Evolutionary conservation across 2,113 vertebrate species (phyloP).

Genomic region (Speoplatyrhinus poulsoni): DNA sequence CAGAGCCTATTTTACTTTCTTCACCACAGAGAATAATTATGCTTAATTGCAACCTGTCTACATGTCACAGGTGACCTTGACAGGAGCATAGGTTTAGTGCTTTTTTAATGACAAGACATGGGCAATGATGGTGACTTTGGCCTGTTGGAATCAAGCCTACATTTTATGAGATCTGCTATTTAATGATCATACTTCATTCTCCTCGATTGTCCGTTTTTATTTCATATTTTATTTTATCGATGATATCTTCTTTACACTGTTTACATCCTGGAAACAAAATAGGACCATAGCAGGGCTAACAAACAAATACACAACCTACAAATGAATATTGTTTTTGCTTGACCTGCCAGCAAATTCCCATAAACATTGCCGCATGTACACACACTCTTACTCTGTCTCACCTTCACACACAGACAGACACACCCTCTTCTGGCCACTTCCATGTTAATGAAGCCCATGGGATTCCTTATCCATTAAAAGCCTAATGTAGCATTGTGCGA

Average conservation of each 20-base stretch:
- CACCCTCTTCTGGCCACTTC: slow-evolving; percentile 57
- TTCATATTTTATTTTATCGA: neutral
- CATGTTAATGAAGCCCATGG: slow-evolving; percentile 69
- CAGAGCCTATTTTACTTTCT: too few relatives aligned
- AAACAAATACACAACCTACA: slow-evolving; percentile 23
- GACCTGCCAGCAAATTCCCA: slow-evolving; percentile 56
- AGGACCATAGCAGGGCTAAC: slow-evolving; percentile 6
- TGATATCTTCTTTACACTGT: neutral
- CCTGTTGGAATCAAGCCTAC: too few relatives aligned
- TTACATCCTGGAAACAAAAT: neutral
- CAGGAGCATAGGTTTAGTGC: too few relatives aligned
- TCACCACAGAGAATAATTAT: too few relatives aligned
- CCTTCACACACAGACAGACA: slow-evolving; percentile 32
- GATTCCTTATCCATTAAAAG: slow-evolving; percentile 66
- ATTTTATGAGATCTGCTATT: too few relatives aligned
- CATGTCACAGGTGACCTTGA: too few relatives aligned
- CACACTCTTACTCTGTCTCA: slow-evolving; percentile 1
- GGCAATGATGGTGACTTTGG: too few relatives aligned
- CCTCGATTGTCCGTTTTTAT: neutral
- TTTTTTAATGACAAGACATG: too few relatives aligned
- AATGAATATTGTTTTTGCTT: slow-evolving; percentile 6
- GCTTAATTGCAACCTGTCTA: too few relatives aligned
- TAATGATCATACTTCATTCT: slow-evolving; percentile 14
- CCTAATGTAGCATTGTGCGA: slow-evolving; percentile 69
- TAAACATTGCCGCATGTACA: slow-evolving; percentile 23